These are phyloP conservation scores for Sebastes taczanowskii DNA, from an alignment of 2,797 vertebrate species.

Conservation along the genomic window DNA sequence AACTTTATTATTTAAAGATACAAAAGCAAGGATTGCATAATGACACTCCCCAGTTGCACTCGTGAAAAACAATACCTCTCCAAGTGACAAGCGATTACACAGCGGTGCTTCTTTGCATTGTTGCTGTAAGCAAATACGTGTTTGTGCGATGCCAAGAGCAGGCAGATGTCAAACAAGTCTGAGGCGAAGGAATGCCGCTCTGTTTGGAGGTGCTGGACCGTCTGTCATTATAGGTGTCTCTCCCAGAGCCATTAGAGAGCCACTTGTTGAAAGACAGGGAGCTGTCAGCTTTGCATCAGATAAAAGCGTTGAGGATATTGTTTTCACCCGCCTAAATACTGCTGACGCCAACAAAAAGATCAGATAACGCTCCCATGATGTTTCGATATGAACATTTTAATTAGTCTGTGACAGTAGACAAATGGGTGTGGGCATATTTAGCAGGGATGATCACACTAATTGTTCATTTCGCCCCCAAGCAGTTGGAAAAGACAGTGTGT, in stretches of 20 bases:
- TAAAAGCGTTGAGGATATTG: constrained; percentile 59
- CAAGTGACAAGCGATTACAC: constrained; percentile 53
- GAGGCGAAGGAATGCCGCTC: constrained; percentile 70
- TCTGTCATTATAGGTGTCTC: constrained; percentile 75
- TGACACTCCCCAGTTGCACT: constrained; percentile 13
- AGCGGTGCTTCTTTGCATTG: constrained; percentile 64
- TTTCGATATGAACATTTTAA: constrained; percentile 41
- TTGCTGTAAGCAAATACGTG: constrained; percentile 65
- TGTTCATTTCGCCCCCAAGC: constrained; percentile 11
- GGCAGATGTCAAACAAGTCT: constrained; percentile 78
- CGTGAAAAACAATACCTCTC: constrained; percentile 36
- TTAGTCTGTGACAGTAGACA: constrained; percentile 21
- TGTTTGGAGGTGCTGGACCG: constrained; percentile 66
- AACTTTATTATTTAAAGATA: constrained; percentile 19
- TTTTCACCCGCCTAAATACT: constrained; percentile 64
- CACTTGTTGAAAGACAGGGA: constrained; percentile 73
- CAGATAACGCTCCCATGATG: constrained; percentile 44
- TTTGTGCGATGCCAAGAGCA: constrained; percentile 62
- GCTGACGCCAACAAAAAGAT: constrained; percentile 54
- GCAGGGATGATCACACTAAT: background rate
- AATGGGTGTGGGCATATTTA: constrained; percentile 6
- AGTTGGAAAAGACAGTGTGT: constrained; percentile 43
- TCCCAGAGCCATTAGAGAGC: constrained; percentile 69
- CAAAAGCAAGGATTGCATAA: constrained; percentile 14
- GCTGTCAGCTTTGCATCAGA: constrained; percentile 73